These are phyloP conservation scores for Philopedon plagiatum DNA, from an alignment of 2,888 invertebrate species.

Conservation along the genomic window DNA sequence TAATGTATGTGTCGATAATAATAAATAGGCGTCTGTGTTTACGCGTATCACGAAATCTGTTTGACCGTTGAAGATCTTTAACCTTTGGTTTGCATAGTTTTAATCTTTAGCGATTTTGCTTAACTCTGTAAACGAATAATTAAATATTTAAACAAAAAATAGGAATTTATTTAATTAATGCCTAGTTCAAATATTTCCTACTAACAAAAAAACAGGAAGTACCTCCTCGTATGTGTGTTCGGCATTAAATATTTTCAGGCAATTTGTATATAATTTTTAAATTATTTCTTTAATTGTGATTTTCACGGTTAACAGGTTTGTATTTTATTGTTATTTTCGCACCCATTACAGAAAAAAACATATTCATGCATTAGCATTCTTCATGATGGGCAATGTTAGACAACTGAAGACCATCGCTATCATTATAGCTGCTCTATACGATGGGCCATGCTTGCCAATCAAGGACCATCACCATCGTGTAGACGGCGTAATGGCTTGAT, in stretches of 20 bases:
- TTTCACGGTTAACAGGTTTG: too few relatives aligned
- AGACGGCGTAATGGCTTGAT: too few relatives aligned
- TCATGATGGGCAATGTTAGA: too few relatives aligned
- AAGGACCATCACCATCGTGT: too few relatives aligned
- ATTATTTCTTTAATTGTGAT: not conserved
- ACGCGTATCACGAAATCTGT: constrained; percentile 27
- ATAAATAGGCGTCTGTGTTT: constrained; percentile 1
- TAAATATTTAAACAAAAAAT: not conserved
- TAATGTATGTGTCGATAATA: constrained; percentile 7
- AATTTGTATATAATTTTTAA: not conserved
- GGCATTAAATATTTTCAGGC: not conserved
- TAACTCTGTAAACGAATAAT: not conserved
- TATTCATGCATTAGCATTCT: too few relatives aligned
- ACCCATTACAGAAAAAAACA: too few relatives aligned
- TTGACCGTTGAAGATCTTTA: constrained; percentile 43
- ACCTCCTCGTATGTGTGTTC: too few relatives aligned
- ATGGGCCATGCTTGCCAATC: too few relatives aligned
- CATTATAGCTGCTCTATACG: too few relatives aligned
- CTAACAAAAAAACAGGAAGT: not conserved
- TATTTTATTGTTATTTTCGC: too few relatives aligned
- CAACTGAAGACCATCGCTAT: too few relatives aligned
- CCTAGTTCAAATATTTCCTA: not conserved
- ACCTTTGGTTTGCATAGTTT: constrained; percentile 34
- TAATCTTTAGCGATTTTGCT: constrained; percentile 10
- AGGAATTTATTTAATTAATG: not conserved